Evolutionary conservation across 2,888 invertebrate species (phyloP), one percentile per base, ranked within the genome.

Genomic region (Caenorhabditis zanzibari): DNA sequence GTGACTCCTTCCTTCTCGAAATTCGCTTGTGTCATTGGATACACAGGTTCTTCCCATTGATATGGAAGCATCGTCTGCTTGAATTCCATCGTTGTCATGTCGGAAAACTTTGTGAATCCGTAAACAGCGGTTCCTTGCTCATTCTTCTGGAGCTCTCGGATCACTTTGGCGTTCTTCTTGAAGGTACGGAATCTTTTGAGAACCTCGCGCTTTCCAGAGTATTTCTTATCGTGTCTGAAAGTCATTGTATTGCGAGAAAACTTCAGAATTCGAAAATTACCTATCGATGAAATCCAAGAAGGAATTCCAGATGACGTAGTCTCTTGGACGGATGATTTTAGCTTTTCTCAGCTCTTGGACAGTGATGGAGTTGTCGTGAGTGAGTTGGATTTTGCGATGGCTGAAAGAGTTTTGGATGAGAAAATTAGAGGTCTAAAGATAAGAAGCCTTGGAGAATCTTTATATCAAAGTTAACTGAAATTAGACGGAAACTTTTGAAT

Each of bases 21-120:
- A 71, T 84, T 63, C 1, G 84, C 81, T 38, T 80, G 54, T 2
- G 74, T 64, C 72, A 83, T 72, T 59, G 86, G 82, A 41, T 77
- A 82, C n/a, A 85, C 82, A 19, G 90, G 89, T 72, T 86, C 75
- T 32, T 87, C 85, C 91, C 92, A 92, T 38, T 85, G 81, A 75
- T 91, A 91, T 7, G 91, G 92, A 7, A 92, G 87, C 73, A 89
- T 90, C 41, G 82, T 91, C 89, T 90, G 79, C 68, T 87, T 86
- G 84, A 91, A 91, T 79, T 91, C 90, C 22, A 74, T 61, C 7
- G 89, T 75, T 12, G 90, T 90, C 81, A 91, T 73, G 69, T 91
- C 92, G 49, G 88, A 85, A 81, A 90, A 92, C 68, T 88, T 75
- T 6, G 92, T 92, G 75, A 91, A 88, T 63, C 92, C 92, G 71